A percentile compares a stretch with the other conserved stretches of the same genome.
Conservation (phyloP, 1,140 invertebrate species). For the Drosophila malerkotliana region DNA sequence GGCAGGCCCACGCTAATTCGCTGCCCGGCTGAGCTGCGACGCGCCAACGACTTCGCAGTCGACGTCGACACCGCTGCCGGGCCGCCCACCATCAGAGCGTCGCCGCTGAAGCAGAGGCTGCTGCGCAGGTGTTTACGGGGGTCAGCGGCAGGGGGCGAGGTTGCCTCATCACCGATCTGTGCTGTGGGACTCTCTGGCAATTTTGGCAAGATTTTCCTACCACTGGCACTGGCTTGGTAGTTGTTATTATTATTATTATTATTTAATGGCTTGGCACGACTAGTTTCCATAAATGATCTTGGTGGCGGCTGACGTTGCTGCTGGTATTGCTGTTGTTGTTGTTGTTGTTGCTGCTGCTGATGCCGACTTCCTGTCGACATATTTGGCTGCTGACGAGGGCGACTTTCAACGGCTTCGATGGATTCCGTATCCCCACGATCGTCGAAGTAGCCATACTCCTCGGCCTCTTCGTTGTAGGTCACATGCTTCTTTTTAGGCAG, state of each 20-base stretch:
- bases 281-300: conserved; percentile 71
- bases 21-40: conserved; percentile 84
- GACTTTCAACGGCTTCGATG: conserved; percentile 10
- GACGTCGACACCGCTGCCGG: conserved; percentile 77
- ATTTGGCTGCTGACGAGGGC: conserved; percentile 53
- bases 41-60: conserved; percentile 58
- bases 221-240: conserved; percentile 22
- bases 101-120: conserved; percentile 79
- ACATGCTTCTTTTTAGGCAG: conserved; percentile 70
- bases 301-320: conserved; percentile 36
- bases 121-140: conserved; percentile 80
- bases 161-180: conserved; percentile 42
- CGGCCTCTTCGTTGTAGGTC: conserved; percentile 72
- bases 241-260: conserved; percentile 72
- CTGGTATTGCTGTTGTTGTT: conserved; percentile 28
- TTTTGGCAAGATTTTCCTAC: conserved; percentile 66
- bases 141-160: conserved; percentile 37
- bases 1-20: conserved; percentile 78
- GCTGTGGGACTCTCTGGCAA: conserved; percentile 62
- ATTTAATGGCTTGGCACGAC: conserved; percentile 74
- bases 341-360: conserved; percentile 39
- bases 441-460: conserved; percentile 68
- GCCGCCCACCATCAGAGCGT: conserved; percentile 68
- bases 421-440: conserved; percentile 23
- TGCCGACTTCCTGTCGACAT: conserved; percentile 76